Evolutionary conservation across 2,797 vertebrate species (phyloP).

Genomic region (Chaetophractus vellerosus): DNA sequence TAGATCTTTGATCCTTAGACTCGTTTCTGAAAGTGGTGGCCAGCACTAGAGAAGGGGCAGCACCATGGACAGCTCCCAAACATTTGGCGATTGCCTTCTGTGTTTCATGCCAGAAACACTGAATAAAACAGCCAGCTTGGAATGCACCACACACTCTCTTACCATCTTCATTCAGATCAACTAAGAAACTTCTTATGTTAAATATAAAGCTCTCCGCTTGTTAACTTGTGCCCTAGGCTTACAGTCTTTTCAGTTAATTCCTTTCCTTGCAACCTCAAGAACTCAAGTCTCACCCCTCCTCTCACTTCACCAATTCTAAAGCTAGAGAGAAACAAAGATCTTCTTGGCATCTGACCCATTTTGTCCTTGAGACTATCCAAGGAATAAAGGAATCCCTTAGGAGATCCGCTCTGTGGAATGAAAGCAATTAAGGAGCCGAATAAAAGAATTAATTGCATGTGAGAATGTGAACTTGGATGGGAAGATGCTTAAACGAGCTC

Average conservation of each 20-base stretch:
- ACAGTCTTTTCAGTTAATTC: constrained; percentile 50
- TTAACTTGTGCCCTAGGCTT: not conserved
- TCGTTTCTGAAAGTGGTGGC: constrained; percentile 50
- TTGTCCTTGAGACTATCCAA: constrained; percentile 73
- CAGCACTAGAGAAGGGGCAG: not conserved
- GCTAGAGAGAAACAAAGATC: constrained; percentile 43
- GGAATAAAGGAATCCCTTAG: constrained; percentile 56
- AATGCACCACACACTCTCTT: not conserved
- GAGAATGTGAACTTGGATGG: constrained; percentile 69
- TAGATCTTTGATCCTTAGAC: constrained; percentile 13
- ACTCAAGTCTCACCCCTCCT: not conserved
- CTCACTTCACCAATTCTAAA: not conserved
- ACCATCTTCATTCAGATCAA: not conserved
- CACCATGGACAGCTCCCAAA: constrained; percentile 62
- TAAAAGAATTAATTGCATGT: constrained; percentile 83
- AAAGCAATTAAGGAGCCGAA: constrained; percentile 77
- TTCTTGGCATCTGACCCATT: constrained; percentile 67
- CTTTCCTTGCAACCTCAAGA: constrained; percentile 58
- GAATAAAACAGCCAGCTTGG: not conserved
- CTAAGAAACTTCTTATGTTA: constrained; percentile 27
- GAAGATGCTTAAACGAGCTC: constrained; percentile 75
- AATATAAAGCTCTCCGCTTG: constrained; percentile 18
- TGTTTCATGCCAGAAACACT: not conserved
- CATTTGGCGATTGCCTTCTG: not conserved
- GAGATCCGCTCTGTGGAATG: constrained; percentile 71